Conservation (phyloP, 2,113 vertebrate species). For the Alectura lathami region DNA sequence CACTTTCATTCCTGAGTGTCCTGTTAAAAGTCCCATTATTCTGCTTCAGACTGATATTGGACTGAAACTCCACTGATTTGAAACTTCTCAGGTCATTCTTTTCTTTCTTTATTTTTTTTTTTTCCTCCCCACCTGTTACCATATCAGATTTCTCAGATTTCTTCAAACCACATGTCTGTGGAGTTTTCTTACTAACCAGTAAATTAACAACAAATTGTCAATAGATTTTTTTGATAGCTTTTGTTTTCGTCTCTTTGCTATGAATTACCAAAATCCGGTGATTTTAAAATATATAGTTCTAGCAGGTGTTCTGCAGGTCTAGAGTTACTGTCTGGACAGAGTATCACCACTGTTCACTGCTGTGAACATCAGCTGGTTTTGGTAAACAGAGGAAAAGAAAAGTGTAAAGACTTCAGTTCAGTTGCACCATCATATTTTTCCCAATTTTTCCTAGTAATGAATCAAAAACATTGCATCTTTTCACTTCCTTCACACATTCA, state of each 20-base stretch:
- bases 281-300: neutral
- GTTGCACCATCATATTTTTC: neutral
- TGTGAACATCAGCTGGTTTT: neutral
- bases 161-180: neutral
- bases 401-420: neutral
- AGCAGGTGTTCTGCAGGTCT: neutral
- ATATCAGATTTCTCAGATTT: neutral
- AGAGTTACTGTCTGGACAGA: neutral
- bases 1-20: neutral
- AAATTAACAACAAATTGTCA: neutral
- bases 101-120: neutral
- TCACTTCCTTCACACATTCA: neutral
- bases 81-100: neutral
- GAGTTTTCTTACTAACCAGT: neutral
- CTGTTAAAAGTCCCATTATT: neutral
- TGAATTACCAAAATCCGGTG: neutral
- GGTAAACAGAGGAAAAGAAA: neutral
- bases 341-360: neutral
- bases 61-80: neutral
- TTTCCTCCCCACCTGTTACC: rapidly evolving
- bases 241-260: neutral
- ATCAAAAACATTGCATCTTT: rapidly evolving
- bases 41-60: neutral
- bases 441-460: neutral
- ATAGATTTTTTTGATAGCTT: neutral